These are phyloP conservation scores for Carettochelys insculpta DNA, from an alignment of 2,113 vertebrate species.

Conservation along the genomic window DNA sequence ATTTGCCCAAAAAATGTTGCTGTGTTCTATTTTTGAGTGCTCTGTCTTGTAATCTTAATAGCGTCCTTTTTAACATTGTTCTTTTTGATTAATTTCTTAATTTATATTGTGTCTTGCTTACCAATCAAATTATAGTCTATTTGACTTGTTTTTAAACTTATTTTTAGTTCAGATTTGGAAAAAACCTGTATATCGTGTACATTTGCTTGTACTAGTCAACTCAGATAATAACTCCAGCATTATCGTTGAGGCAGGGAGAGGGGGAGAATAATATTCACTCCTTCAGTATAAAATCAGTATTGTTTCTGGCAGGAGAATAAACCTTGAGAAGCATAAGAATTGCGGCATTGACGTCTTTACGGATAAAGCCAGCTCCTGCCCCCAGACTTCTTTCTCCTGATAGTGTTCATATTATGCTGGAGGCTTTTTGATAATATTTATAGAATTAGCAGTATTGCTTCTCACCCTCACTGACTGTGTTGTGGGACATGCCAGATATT, in stretches of 20 bases:
- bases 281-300: neutral
- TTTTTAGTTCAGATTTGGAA: neutral
- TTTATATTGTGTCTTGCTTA: neutral
- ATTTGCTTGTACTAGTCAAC: neutral
- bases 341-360: neutral
- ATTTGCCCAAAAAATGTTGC: neutral
- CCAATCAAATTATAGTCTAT: neutral
- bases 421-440: fast-evolving
- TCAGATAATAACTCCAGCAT: neutral
- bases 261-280: neutral
- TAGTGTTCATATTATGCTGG: fast-evolving
- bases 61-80: neutral
- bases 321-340: neutral
- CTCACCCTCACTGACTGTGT: fast-evolving
- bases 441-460: fast-evolving
- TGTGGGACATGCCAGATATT: fast-evolving
- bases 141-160: neutral
- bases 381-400: neutral
- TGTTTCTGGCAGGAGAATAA: neutral
- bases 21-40: neutral
- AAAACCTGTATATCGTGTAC: neutral
- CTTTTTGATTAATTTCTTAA: neutral
- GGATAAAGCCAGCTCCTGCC: neutral
- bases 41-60: neutral
- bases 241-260: neutral